Base-by-base conservation (phyloP, 2,797 vertebrate species). In the Huso huso region DNA sequence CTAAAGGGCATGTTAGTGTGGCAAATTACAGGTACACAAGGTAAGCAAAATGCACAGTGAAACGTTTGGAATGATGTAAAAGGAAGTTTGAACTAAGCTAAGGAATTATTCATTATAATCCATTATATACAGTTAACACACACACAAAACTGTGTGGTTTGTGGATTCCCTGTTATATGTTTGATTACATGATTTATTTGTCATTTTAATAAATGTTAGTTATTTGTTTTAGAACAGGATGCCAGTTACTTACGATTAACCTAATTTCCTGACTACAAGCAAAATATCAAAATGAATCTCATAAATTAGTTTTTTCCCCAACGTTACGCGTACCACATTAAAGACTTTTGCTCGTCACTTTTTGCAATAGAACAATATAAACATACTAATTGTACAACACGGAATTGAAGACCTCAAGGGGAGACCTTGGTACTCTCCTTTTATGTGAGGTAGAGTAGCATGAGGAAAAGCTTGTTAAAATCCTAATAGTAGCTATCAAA, bases 391-490 rank as follows among this genome's bases (percentile, higher is more conserved):
- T 58, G 55, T 58, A 3, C 15, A 58, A 15, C 55, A 58, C 55
- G 8, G 12, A 58, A 58, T 58, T 58, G 15, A 58, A 58, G 10
- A 58, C 55, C 74, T 62, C 13, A 63, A 0, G 0, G 15, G 50
- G 74, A 60, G 49, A 70, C 74, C 77, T 37, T 37, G 37, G 37
- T 5, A 37, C 37, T 37, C 3, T 37, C 37, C 77, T 82, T 74
- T 76, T 76, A 74, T 75, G 80, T 74, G 72, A 79, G 82, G 84
- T 86, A 86, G 78, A 78, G 77, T 83, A 86, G 83, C 81, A 74
- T 82, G 82, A 88, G 89, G 83, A 86, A 88, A 87, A 87, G 83
- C 86, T 87, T 87, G 87, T 90, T 88, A 86, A 81, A 88, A 85
- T 86, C 78, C 87, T 86, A 86, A 84, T 86, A 79, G 83, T 82